Conservation (phyloP, 2,797 vertebrate species). For the Fistularia tabacaria region DNA sequence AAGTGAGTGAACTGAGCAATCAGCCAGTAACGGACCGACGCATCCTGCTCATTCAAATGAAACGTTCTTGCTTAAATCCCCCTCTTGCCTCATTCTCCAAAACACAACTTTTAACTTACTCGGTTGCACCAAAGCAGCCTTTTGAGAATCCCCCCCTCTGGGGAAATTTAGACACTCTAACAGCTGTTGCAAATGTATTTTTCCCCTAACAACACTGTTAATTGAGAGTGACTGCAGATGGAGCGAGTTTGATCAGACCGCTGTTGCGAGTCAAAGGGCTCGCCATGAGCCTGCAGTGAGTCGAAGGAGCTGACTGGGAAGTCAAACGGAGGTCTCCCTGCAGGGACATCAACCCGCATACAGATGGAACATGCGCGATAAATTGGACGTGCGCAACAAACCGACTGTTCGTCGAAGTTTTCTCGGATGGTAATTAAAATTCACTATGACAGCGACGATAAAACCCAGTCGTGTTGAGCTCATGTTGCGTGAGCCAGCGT, state of each 20-base stretch:
- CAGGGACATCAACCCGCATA: constrained; percentile 25
- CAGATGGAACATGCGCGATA: constrained; percentile 12
- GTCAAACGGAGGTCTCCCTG: constrained; percentile 40
- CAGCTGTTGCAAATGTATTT: constrained; percentile 64
- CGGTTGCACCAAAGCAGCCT: constrained; percentile 25
- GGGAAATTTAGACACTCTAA: constrained; percentile 54
- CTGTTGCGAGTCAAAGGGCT: constrained; percentile 37
- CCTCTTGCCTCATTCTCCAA: not conserved
- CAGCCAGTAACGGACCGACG: not conserved
- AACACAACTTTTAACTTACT: constrained; percentile 28
- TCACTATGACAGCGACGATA: constrained; percentile 3
- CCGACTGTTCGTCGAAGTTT: not conserved
- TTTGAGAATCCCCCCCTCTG: constrained; percentile 33
- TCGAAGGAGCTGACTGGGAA: constrained; percentile 15
- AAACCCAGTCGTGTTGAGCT: not conserved
- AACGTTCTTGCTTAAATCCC: not conserved
- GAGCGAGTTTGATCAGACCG: constrained; percentile 46
- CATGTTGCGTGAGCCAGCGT: constrained; percentile 1
- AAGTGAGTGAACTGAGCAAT: not conserved
- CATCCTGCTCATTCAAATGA: constrained; percentile 6
- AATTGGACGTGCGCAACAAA: too few relatives aligned
- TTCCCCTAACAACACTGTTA: constrained; percentile 57
- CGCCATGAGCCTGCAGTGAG: constrained; percentile 1
- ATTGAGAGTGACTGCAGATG: constrained; percentile 61
- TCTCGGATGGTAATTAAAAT: constrained; percentile 27